Percentiles rank a stretch among this genome's conserved stretches.
phyloP scores from a whole-genome alignment of 2,888 invertebrate species.

The Corbicula japonica region DNA sequence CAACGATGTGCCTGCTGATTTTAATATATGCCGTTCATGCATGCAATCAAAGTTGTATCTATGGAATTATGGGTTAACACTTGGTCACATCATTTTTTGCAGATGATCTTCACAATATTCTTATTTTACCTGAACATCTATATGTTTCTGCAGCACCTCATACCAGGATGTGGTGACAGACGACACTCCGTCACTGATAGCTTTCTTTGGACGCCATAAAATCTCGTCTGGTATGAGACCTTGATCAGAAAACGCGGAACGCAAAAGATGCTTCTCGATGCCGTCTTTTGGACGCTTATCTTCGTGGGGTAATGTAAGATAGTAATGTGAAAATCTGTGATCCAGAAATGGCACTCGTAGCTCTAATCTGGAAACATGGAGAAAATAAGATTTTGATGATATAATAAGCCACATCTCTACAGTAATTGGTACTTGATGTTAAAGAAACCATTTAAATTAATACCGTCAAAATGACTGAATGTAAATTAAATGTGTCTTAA shows the following conservation, averaged over 20 bases:
- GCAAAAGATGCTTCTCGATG: constrained; percentile 94
- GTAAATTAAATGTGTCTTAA: no score
- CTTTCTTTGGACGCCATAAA: constrained; percentile 97
- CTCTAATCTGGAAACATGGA: constrained; percentile 79
- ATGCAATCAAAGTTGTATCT: no score
- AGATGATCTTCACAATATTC: no score
- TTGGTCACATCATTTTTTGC: no score
- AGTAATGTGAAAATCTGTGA: constrained; percentile 94
- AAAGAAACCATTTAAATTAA: no score
- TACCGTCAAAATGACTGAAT: no score
- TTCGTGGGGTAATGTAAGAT: constrained; percentile 91
- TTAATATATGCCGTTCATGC: no score
- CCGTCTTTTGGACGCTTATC: constrained; percentile 92
- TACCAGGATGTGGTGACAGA: constrained; percentile 82
- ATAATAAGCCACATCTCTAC: no score
- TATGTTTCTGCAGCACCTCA: constrained; percentile 82
- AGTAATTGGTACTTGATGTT: no score
- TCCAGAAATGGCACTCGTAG: constrained; percentile 96
- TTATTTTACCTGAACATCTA: constrained; percentile 79
- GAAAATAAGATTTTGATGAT: background rate
- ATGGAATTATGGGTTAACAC: no score
- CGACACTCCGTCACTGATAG: constrained; percentile 88
- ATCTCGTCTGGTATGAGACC: constrained; percentile 93
- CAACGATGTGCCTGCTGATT: no score
- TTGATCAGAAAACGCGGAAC: constrained; percentile 93